These are phyloP conservation scores for Drosophila maculinotata DNA, from an alignment of 2,888 invertebrate genomes.

Conservation along the genomic window DNA sequence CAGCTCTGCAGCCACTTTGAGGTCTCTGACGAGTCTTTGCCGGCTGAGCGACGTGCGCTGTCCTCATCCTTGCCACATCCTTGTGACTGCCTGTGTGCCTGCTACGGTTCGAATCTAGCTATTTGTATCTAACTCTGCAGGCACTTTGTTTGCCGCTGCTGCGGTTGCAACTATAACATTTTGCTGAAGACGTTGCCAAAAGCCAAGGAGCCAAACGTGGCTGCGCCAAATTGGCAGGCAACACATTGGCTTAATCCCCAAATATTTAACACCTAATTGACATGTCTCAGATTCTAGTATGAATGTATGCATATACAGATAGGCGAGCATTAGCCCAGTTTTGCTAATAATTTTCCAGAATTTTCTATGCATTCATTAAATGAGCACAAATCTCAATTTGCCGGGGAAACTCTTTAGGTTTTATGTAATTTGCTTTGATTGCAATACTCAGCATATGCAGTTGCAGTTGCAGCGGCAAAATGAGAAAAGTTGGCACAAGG, in stretches of 20 bases:
- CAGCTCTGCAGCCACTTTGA: slow-evolving; percentile 49
- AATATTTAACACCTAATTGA: slow-evolving; percentile 57
- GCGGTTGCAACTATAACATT: slow-evolving; percentile 29
- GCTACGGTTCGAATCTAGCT: slow-evolving; percentile 5
- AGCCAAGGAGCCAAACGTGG: slow-evolving; percentile 12
- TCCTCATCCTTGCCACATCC: slow-evolving; percentile 14
- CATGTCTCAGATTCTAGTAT: slow-evolving; percentile 13
- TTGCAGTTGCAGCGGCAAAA: slow-evolving; percentile 16
- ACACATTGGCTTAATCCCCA: slow-evolving; percentile 35
- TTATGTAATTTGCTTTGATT: slow-evolving; percentile 15
- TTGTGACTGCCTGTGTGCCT: slow-evolving; percentile 8
- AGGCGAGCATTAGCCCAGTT: neutral
- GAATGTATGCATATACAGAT: neutral
- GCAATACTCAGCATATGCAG: slow-evolving; percentile 10
- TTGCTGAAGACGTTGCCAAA: slow-evolving; percentile 16
- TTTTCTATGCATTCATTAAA: slow-evolving; percentile 4
- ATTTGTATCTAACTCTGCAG: slow-evolving; percentile 17
- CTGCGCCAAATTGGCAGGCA: slow-evolving; percentile 25
- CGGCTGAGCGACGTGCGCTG: slow-evolving; percentile 3
- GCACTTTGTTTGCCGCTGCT: slow-evolving; percentile 23
- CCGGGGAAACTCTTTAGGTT: neutral
- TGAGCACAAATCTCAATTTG: slow-evolving; percentile 11
- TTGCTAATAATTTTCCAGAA: neutral
- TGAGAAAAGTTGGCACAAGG: slow-evolving; percentile 30
- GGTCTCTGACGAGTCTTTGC: slow-evolving; percentile 34